Evolutionary conservation across 1,140 invertebrate species (phyloP).

Genomic region (Microvelia longipes): DNA sequence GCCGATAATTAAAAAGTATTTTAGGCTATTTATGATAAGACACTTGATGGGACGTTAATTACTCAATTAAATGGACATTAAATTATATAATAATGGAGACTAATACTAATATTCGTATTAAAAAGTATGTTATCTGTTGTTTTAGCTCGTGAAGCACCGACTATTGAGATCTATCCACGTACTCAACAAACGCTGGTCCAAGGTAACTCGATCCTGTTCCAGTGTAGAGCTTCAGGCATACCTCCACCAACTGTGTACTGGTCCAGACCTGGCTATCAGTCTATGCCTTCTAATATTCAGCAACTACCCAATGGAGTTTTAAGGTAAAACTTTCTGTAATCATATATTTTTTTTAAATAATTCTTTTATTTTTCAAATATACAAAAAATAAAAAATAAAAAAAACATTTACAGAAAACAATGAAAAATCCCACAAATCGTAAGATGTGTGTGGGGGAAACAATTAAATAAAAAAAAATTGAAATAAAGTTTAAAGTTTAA

Average conservation of each 20-base stretch:
- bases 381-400: slow-evolving; percentile 11
- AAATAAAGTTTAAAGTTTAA: too few species aligned
- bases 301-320: slow-evolving; percentile 50
- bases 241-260: slow-evolving; percentile 62
- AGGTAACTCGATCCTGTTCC: slow-evolving; percentile 54
- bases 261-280: slow-evolving; percentile 49
- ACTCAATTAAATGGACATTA: too few species aligned
- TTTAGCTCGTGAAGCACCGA: slow-evolving; percentile 61
- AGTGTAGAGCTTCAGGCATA: slow-evolving; percentile 61
- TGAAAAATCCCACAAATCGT: too few species aligned
- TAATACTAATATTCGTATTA: background rate
- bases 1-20: too few species aligned
- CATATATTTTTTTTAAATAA: too few species aligned
- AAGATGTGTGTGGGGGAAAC: too few species aligned
- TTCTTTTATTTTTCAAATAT: too few species aligned
- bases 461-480: too few species aligned
- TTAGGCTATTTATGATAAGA: too few species aligned
- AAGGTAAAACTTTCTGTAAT: slow-evolving; percentile 38
- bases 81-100: too few species aligned
- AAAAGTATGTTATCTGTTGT: slow-evolving; percentile 7
- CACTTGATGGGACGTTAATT: too few species aligned
- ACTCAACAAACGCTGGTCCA: slow-evolving; percentile 38
- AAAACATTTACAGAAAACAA: too few species aligned
- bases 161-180: slow-evolving; percentile 58
- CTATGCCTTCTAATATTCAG: slow-evolving; percentile 46